Conservation (phyloP, 2,888 invertebrate species). For the Amphipoea oculea region DNA sequence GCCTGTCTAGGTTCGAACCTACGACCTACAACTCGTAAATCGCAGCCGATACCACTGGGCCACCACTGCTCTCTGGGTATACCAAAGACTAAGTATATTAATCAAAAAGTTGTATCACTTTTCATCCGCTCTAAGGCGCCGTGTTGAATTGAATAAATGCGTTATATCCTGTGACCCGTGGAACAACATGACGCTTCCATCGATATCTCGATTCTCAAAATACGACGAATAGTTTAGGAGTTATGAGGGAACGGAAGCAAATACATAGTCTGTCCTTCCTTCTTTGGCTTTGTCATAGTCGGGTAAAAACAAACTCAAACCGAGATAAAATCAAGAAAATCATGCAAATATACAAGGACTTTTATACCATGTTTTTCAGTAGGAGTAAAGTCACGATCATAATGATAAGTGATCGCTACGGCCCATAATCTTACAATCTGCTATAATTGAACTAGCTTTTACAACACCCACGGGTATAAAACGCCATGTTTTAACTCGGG, state of each 20-base stretch:
- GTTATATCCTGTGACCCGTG: not conserved
- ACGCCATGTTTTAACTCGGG: not conserved
- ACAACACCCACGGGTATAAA: conserved; percentile 23
- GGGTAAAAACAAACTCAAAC: not conserved
- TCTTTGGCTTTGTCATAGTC: not conserved
- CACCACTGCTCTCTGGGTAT: too few species aligned
- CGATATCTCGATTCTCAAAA: too few species aligned
- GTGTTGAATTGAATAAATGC: not conserved
- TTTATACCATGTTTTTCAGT: not conserved
- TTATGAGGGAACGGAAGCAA: not conserved
- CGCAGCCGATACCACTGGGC: too few species aligned
- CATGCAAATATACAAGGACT: conserved; percentile 13
- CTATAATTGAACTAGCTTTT: conserved; percentile 32
- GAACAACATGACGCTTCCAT: too few species aligned
- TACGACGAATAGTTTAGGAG: not conserved
- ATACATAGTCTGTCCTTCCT: too few species aligned
- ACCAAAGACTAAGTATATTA: too few species aligned
- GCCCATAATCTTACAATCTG: conserved; percentile 13
- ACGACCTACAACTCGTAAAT: too few species aligned
- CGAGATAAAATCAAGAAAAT: not conserved
- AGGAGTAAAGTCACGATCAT: conserved; percentile 17
- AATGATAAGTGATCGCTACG: conserved; percentile 4
- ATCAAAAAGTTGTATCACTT: not conserved
- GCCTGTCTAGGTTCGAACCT: too few species aligned
- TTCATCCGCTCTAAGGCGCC: not conserved